Evolutionary conservation across 1,140 invertebrate genomes (phyloP).

Genomic region (Drosophila grimshawi): DNA sequence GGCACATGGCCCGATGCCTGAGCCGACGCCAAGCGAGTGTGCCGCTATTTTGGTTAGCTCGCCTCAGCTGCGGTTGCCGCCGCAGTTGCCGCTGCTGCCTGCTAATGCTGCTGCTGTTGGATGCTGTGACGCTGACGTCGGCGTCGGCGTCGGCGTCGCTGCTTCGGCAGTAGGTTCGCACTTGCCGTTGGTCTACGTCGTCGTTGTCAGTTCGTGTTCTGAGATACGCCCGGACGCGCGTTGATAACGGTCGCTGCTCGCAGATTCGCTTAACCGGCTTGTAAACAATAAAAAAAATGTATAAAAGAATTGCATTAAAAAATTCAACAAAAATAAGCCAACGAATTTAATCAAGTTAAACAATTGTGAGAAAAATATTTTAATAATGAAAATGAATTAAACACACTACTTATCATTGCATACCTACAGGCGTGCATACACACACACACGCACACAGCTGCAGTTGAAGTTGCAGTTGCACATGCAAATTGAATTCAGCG

Average conservation of each 20-base stretch:
- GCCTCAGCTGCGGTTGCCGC: conserved; percentile 45
- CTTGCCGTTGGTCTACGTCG: conserved; percentile 60
- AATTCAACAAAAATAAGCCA: conserved; percentile 7
- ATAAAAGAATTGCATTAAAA: conserved; percentile 19
- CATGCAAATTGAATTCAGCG: conserved; percentile 71
- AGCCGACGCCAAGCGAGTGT: conserved; percentile 45
- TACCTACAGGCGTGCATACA: conserved; percentile 54
- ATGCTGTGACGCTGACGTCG: conserved; percentile 32
- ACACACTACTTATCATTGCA: conserved; percentile 32
- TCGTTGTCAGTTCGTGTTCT: conserved; percentile 79
- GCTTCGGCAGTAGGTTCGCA: conserved; percentile 48
- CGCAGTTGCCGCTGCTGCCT: conserved; percentile 1
- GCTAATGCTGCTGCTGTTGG: conserved; percentile 5
- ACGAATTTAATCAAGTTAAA: conserved; percentile 12
- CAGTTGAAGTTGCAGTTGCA: conserved; percentile 1
- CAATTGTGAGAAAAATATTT: not conserved
- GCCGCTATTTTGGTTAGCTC: conserved; percentile 67
- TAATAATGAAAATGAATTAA: not conserved
- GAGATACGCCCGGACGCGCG: conserved; percentile 79
- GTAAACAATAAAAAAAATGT: conserved; percentile 15
- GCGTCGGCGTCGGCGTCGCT: conserved; percentile 24
- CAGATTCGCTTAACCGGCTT: conserved; percentile 48
- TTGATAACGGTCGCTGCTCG: conserved; percentile 63
- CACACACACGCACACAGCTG: conserved; percentile 13
- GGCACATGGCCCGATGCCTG: conserved; percentile 47